These are phyloP conservation scores for Microtus oregoni DNA, from an alignment of 2,113 vertebrate genomes.

Conservation along the genomic window DNA sequence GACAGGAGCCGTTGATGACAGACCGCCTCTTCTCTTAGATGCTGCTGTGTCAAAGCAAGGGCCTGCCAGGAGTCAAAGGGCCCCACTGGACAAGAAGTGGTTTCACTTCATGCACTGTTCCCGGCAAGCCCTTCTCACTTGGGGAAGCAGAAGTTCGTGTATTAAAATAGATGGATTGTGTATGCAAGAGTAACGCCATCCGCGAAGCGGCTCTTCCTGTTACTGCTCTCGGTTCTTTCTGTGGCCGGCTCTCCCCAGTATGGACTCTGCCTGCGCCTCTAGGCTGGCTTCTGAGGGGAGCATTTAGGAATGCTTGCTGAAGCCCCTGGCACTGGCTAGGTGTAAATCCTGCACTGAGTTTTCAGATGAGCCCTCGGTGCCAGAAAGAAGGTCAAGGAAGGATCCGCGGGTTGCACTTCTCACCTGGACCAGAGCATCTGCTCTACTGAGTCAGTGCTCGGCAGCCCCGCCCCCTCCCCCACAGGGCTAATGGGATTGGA, in stretches of 20 bases:
- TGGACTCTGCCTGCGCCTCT: background rate
- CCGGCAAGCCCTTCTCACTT: rapidly evolving
- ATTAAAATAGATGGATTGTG: slow-evolving; percentile 24
- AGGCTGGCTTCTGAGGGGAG: background rate
- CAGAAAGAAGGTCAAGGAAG: background rate
- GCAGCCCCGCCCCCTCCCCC: no score
- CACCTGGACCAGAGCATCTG: background rate
- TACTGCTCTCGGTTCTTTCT: background rate
- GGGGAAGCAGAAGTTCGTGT: slow-evolving; percentile 79
- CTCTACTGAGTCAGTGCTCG: background rate
- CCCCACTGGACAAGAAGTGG: background rate
- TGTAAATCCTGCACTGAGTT: background rate
- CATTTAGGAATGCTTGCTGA: background rate
- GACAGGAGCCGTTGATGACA: background rate
- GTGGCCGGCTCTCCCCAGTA: no score
- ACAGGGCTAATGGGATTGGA: background rate
- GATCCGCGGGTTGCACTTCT: background rate
- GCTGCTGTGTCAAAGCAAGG: background rate
- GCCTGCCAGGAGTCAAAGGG: background rate
- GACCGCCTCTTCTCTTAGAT: background rate
- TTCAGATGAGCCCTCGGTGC: background rate
- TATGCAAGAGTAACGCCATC: background rate
- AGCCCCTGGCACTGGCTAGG: background rate
- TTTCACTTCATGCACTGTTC: background rate
- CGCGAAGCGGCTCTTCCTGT: slow-evolving; percentile 34